A percentile compares a stretch with the other conserved stretches of the same genome.
Conservation (phyloP, 1,140 invertebrate genomes). For the Drosophila guanche region DNA sequence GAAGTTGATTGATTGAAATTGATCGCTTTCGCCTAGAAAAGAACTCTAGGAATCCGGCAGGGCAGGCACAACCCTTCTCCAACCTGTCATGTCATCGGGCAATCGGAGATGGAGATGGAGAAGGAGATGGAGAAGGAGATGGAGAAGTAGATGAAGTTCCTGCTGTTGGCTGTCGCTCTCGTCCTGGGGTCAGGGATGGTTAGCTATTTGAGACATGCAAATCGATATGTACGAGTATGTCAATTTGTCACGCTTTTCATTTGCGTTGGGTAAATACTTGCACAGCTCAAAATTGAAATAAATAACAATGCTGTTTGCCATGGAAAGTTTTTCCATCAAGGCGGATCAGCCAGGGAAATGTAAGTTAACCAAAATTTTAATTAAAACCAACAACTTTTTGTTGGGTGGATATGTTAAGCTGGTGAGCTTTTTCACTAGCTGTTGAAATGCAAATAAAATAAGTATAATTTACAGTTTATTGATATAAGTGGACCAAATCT, state of each 20-base stretch:
- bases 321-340: too few relatives aligned
- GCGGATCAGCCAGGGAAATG: background rate
- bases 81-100: conserved; percentile 31
- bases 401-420: too few relatives aligned
- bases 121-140: background rate
- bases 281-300: conserved; percentile 34
- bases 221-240: conserved; percentile 54
- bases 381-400: background rate
- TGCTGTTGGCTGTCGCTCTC: conserved; percentile 3
- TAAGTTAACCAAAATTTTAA: conserved; percentile 1
- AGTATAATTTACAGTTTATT: too few relatives aligned
- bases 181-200: conserved; percentile 43
- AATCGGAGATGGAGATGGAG: too few relatives aligned
- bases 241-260: conserved; percentile 64
- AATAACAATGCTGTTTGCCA: conserved; percentile 25
- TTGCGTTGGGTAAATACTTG: conserved; percentile 12
- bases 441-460: too few relatives aligned
- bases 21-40: conserved; percentile 53
- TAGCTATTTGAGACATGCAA: conserved; percentile 45
- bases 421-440: too few relatives aligned
- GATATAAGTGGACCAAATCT: too few relatives aligned
- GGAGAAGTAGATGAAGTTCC: conserved; percentile 7
- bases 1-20: conserved; percentile 79
- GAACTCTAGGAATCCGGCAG: background rate
- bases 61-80: conserved; percentile 49